Evolutionary conservation across 2,113 vertebrate species (phyloP).

Genomic region (Onychorhynchus coronatus): DNA sequence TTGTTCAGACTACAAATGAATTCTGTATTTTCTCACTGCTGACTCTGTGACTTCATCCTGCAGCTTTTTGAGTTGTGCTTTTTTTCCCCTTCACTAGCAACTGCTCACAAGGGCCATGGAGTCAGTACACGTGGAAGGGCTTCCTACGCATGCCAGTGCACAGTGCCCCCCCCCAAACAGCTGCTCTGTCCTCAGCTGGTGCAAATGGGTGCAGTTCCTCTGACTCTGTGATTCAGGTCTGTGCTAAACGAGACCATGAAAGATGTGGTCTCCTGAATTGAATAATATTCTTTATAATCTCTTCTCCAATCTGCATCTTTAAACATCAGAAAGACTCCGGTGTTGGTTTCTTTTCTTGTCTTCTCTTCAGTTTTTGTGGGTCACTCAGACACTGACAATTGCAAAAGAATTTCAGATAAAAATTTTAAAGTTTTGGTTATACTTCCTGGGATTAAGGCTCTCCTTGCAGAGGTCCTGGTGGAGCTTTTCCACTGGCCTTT

Average conservation of each 20-base stretch:
- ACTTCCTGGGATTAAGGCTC: neutral
- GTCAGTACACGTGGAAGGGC: rapidly evolving
- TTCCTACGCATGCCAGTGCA: neutral
- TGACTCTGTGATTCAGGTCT: neutral
- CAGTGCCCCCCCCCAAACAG: neutral
- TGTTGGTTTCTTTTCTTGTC: neutral
- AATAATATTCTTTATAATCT: neutral
- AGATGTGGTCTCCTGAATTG: neutral
- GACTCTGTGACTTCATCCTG: slow-evolving; percentile 30
- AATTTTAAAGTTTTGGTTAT: neutral
- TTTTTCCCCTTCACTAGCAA: neutral
- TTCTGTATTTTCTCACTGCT: slow-evolving; percentile 44
- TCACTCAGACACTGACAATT: neutral
- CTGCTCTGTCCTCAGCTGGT: neutral
- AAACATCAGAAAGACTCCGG: neutral
- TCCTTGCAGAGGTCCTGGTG: neutral
- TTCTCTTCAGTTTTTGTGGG: neutral
- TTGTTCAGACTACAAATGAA: slow-evolving; percentile 4
- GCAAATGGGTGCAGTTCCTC: rapidly evolving
- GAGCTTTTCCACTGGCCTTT: slow-evolving; percentile 26
- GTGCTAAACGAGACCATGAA: neutral
- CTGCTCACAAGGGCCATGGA: rapidly evolving
- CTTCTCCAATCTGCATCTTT: neutral
- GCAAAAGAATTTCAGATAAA: neutral
- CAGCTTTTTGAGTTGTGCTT: neutral